A percentile compares a stretch with the other conserved stretches of the same genome.
Conservation (phyloP, 2,113 vertebrate genomes). For the Pteronura brasiliensis region DNA sequence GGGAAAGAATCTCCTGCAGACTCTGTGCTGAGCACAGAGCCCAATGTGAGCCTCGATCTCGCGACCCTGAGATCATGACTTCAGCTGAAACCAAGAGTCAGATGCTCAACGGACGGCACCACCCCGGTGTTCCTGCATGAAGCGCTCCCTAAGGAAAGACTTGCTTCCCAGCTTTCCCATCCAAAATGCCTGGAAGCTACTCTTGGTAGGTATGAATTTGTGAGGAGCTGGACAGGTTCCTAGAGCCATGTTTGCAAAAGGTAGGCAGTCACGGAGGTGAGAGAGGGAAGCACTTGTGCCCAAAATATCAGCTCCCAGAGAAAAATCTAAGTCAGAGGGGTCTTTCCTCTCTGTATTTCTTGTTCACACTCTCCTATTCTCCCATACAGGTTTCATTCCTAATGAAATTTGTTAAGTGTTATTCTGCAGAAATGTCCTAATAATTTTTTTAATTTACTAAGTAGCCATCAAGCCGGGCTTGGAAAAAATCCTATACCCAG, state of each 20-base stretch:
- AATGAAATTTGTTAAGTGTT: not conserved
- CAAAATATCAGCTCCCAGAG: not conserved
- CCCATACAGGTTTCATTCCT: not conserved
- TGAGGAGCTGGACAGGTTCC: not conserved
- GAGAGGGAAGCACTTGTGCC: not conserved
- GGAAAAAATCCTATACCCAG: not conserved
- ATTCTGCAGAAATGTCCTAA: not conserved
- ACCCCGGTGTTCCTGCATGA: not conserved
- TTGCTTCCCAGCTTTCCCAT: not conserved
- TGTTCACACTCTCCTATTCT: not conserved
- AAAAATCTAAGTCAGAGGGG: not conserved
- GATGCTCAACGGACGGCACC: rapidly evolving
- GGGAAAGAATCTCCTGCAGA: not conserved
- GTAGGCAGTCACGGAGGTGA: too few species aligned
- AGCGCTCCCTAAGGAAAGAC: not conserved
- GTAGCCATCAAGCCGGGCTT: not conserved
- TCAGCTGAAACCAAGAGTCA: not conserved
- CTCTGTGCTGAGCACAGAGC: not conserved
- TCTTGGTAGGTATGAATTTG: not conserved
- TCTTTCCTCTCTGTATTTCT: not conserved
- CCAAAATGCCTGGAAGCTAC: not conserved
- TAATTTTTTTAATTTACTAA: conserved; percentile 1
- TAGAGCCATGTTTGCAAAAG: not conserved
- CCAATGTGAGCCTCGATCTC: not conserved
- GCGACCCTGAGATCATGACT: not conserved